Conservation (phyloP, 2,797 vertebrate genomes). For the Trachurus trachurus region DNA sequence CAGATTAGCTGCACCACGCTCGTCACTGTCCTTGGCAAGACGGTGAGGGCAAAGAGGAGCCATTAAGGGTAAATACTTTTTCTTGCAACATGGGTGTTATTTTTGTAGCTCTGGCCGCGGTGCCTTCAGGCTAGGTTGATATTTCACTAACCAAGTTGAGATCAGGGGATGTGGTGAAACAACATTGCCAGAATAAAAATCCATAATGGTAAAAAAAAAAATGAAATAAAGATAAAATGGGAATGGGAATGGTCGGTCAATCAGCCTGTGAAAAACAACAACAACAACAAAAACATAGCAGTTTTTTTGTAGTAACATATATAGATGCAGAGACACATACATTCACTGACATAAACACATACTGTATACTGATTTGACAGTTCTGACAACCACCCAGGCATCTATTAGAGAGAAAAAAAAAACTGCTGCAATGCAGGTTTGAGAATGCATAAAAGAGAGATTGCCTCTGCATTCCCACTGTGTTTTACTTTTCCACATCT, state of each 20-base stretch:
- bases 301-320: slow-evolving; percentile 22
- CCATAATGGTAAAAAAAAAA: background rate
- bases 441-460: slow-evolving; percentile 72
- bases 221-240: background rate
- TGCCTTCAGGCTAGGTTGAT: slow-evolving; percentile 32
- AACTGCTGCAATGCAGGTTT: slow-evolving; percentile 64
- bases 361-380: slow-evolving; percentile 52
- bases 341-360: slow-evolving; percentile 19
- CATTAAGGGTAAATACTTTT: slow-evolving; percentile 27
- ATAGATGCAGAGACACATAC: slow-evolving; percentile 11
- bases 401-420: slow-evolving; percentile 62
- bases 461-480: slow-evolving; percentile 74
- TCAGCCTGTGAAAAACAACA: slow-evolving; percentile 51
- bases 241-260: slow-evolving; percentile 23
- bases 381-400: slow-evolving; percentile 56
- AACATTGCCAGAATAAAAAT: background rate
- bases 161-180: slow-evolving; percentile 3
- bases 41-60: slow-evolving; percentile 34
- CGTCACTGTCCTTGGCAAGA: slow-evolving; percentile 57
- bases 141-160: slow-evolving; percentile 38
- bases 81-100: slow-evolving; percentile 42
- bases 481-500: slow-evolving; percentile 71
- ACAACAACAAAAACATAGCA: no score
- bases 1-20: slow-evolving; percentile 55
- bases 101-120: slow-evolving; percentile 17